Conservation (phyloP, 2,888 invertebrate genomes). For the Catocala sponsa region DNA sequence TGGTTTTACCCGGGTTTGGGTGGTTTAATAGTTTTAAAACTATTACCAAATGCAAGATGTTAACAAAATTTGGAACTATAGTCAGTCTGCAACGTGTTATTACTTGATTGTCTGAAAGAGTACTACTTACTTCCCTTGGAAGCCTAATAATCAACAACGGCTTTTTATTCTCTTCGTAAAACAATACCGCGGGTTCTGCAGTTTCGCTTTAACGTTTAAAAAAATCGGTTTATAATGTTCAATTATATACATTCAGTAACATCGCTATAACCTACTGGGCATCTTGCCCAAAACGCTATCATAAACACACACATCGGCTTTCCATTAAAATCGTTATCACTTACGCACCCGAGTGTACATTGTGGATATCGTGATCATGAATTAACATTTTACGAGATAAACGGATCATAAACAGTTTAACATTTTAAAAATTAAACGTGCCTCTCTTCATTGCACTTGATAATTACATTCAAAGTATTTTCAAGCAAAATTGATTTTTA, state of each 20-base stretch:
- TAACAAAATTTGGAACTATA: too few relatives aligned
- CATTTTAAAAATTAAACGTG: constrained; percentile 47
- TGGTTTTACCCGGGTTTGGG: too few relatives aligned
- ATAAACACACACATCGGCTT: background rate
- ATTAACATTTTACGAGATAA: constrained; percentile 55
- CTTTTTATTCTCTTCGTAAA: too few relatives aligned
- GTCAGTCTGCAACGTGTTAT: too few relatives aligned
- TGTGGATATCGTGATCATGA: constrained; percentile 44
- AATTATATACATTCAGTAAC: background rate
- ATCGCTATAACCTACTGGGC: constrained; percentile 2
- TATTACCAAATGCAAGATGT: too few relatives aligned
- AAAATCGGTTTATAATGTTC: too few relatives aligned
- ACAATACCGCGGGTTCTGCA: too few relatives aligned
- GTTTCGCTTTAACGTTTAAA: too few relatives aligned
- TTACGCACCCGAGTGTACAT: constrained; percentile 36
- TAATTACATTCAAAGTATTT: constrained; percentile 23
- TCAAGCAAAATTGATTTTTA: constrained; percentile 23
- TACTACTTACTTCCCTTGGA: too few relatives aligned
- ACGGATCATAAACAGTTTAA: constrained; percentile 44
- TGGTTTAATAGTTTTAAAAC: too few relatives aligned
- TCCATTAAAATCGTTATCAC: constrained; percentile 21
- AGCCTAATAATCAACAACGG: too few relatives aligned
- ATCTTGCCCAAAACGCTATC: constrained; percentile 5
- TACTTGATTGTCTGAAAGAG: too few relatives aligned
- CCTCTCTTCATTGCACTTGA: constrained; percentile 18